These are phyloP conservation scores for Nebria brevicollis DNA, from an alignment of 2,888 invertebrate genomes.

Conservation along the genomic window DNA sequence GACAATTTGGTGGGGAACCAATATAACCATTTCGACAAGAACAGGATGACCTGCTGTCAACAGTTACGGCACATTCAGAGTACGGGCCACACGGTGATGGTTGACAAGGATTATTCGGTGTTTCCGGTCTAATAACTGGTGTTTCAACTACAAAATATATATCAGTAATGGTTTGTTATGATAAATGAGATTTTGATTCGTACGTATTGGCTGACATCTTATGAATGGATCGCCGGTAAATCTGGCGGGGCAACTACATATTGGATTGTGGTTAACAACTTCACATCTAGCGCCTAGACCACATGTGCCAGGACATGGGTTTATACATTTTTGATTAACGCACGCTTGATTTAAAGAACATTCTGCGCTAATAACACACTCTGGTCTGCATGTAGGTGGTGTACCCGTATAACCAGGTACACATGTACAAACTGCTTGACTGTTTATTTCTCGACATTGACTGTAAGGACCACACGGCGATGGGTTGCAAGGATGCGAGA, in stretches of 20 bases:
- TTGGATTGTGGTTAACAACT: slow-evolving; percentile 25
- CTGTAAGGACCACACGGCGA: slow-evolving; percentile 57
- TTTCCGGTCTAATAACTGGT: slow-evolving; percentile 35
- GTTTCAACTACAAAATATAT: slow-evolving; percentile 47
- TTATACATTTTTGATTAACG: slow-evolving; percentile 30
- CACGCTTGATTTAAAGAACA: slow-evolving; percentile 55
- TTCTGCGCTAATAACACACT: slow-evolving; percentile 62
- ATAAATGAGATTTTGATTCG: slow-evolving; percentile 45
- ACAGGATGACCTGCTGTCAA: slow-evolving; percentile 71
- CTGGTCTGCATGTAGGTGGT: slow-evolving; percentile 62
- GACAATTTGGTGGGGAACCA: slow-evolving; percentile 76
- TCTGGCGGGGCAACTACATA: slow-evolving; percentile 48
- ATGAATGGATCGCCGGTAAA: slow-evolving; percentile 60
- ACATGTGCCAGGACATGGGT: slow-evolving; percentile 24
- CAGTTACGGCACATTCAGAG: slow-evolving; percentile 66
- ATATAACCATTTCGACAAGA: slow-evolving; percentile 77
- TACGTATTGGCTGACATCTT: slow-evolving; percentile 58
- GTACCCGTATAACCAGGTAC: slow-evolving; percentile 61
- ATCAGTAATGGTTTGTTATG: not conserved
- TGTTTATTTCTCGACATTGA: slow-evolving; percentile 59
- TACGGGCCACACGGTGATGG: slow-evolving; percentile 77
- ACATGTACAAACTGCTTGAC: slow-evolving; percentile 58
- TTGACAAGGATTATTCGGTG: slow-evolving; percentile 69
- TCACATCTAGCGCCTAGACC: slow-evolving; percentile 23
- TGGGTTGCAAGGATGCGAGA: slow-evolving; percentile 56